Evolutionary conservation across 2,797 vertebrate species (phyloP).

Genomic region (Antennarius maculatus): DNA sequence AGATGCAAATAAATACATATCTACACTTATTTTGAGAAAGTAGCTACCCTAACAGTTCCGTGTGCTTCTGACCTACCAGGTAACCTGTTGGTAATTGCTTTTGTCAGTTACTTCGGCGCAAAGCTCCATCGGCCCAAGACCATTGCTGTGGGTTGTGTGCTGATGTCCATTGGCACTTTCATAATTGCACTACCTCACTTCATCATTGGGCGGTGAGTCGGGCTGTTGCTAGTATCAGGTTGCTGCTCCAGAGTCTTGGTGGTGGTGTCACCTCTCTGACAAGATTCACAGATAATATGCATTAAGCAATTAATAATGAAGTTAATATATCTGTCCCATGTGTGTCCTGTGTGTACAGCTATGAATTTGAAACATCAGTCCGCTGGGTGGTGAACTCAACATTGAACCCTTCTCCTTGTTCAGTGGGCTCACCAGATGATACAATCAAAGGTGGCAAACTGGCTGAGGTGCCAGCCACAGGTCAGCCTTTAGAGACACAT

Average conservation of each 20-base stretch:
- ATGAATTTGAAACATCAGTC: slow-evolving; percentile 86
- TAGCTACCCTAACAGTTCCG: neutral
- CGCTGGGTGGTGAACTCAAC: slow-evolving; percentile 84
- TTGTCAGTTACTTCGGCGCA: slow-evolving; percentile 82
- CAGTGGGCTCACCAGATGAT: slow-evolving; percentile 52
- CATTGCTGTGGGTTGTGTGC: slow-evolving; percentile 76
- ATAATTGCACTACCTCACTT: slow-evolving; percentile 83
- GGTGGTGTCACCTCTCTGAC: neutral
- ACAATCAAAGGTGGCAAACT: slow-evolving; percentile 44
- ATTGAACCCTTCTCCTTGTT: slow-evolving; percentile 83
- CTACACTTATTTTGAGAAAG: neutral
- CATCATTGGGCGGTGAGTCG: slow-evolving; percentile 79
- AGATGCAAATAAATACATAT: neutral
- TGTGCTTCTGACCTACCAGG: slow-evolving; percentile 53
- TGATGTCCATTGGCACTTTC: slow-evolving; percentile 81
- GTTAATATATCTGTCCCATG: neutral
- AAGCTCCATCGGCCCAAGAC: slow-evolving; percentile 83
- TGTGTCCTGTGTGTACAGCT: slow-evolving; percentile 80
- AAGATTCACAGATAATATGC: neutral
- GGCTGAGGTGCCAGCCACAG: slow-evolving; percentile 59
- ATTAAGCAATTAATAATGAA: neutral
- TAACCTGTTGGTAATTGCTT: slow-evolving; percentile 80
- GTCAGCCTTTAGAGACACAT: slow-evolving; percentile 40
- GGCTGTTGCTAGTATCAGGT: neutral
- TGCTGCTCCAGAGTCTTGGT: neutral